These are phyloP conservation scores for Danionella cerebrum DNA, from an alignment of 2,113 vertebrate species.

Conservation along the genomic window DNA sequence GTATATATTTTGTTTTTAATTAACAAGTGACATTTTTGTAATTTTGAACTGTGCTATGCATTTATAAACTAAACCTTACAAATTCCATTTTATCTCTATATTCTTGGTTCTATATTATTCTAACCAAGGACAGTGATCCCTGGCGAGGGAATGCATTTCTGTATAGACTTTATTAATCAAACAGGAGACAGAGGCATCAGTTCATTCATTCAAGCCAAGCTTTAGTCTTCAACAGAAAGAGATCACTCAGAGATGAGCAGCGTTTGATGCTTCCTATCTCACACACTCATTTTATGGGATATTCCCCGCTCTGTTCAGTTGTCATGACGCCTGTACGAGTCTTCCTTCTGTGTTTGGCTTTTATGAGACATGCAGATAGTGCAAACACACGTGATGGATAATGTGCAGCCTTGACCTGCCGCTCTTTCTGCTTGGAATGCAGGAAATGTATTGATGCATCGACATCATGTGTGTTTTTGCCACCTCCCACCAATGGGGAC, in stretches of 20 bases:
- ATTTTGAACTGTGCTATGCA: no score
- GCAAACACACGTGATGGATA: background rate
- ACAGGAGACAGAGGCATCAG: slow-evolving; percentile 25
- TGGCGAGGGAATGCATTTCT: no score
- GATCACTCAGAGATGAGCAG: slow-evolving; percentile 30
- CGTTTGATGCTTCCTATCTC: slow-evolving; percentile 15
- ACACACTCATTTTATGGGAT: slow-evolving; percentile 31
- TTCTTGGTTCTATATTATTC: no score
- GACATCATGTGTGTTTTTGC: background rate
- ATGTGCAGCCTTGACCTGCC: background rate
- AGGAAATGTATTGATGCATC: background rate
- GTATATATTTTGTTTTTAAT: no score
- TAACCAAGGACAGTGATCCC: no score
- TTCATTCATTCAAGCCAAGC: slow-evolving; percentile 12
- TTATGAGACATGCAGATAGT: slow-evolving; percentile 6
- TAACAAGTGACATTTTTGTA: no score
- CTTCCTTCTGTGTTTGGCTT: slow-evolving; percentile 52
- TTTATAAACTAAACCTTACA: no score
- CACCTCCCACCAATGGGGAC: no score
- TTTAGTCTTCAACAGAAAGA: slow-evolving; percentile 24
- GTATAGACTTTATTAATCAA: no score
- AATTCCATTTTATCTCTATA: no score
- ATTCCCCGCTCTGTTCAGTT: slow-evolving; percentile 57
- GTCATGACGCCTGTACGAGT: slow-evolving; percentile 63
- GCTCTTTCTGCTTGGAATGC: background rate